Conservation (phyloP, 2,888 invertebrate genomes). For the Pyrgus malvae region DNA sequence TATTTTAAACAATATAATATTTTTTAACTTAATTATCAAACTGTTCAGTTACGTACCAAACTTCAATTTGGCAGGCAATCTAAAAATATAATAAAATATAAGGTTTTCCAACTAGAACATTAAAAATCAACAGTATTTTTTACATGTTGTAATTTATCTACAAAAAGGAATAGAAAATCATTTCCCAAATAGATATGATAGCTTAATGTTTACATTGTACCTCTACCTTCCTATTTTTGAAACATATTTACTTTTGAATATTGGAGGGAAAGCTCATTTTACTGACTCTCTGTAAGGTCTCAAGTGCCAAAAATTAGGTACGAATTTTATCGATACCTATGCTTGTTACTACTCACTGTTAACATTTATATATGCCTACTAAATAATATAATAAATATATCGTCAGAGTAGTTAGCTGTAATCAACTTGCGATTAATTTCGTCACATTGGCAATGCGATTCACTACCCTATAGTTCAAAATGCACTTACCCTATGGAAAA, state of each 20-base stretch:
- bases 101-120: too few species aligned
- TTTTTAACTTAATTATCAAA: too few species aligned
- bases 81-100: too few species aligned
- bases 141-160: too few species aligned
- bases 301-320: slow-evolving; percentile 76
- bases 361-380: slow-evolving; percentile 40
- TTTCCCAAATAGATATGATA: slow-evolving; percentile 19
- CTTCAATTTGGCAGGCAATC: too few species aligned
- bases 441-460: slow-evolving; percentile 67
- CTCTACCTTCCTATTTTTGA: slow-evolving; percentile 27
- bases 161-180: slow-evolving; percentile 7
- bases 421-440: slow-evolving; percentile 69
- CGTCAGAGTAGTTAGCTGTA: slow-evolving; percentile 75
- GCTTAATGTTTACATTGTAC: slow-evolving; percentile 28
- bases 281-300: slow-evolving; percentile 40
- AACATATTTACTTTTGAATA: slow-evolving; percentile 4
- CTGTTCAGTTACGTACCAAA: too few species aligned
- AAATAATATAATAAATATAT: slow-evolving; percentile 57
- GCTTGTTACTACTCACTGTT: slow-evolving; percentile 59
- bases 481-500: slow-evolving; percentile 72
- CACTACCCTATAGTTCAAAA: slow-evolving; percentile 75
- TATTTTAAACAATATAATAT: too few species aligned
- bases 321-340: slow-evolving; percentile 47
- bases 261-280: slow-evolving; percentile 31
- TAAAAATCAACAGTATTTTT: too few species aligned